Conservation (phyloP, 2,888 invertebrate genomes). For the Pocota personata region DNA sequence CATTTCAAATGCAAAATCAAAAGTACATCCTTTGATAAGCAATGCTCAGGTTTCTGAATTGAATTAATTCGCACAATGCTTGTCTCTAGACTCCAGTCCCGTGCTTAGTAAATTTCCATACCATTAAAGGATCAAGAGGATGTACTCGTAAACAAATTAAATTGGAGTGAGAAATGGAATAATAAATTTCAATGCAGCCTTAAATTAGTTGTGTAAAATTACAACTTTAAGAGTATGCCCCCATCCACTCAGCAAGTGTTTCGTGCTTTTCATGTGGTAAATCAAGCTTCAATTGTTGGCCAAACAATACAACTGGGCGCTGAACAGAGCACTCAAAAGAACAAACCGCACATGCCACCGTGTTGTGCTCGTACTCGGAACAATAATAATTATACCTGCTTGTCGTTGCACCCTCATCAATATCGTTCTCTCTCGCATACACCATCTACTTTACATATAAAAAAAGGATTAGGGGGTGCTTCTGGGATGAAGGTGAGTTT, state of each 20-base stretch:
- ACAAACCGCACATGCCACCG: conserved; percentile 53
- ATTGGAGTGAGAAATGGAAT: conserved; percentile 16
- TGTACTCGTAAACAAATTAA: not conserved
- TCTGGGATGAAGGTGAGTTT: conserved; percentile 24
- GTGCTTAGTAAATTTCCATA: conserved; percentile 39
- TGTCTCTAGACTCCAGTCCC: not conserved
- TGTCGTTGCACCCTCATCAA: conserved; percentile 71
- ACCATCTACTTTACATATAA: conserved; percentile 37
- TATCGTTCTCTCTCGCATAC: conserved; percentile 16
- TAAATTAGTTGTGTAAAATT: conserved; percentile 68
- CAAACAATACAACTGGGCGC: conserved; percentile 61
- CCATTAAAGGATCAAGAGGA: conserved; percentile 53
- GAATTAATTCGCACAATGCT: conserved; percentile 37
- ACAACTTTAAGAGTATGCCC: conserved; percentile 59
- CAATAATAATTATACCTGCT: conserved; percentile 72
- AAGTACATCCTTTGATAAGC: conserved; percentile 44
- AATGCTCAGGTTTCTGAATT: conserved; percentile 24
- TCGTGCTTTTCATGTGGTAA: conserved; percentile 53
- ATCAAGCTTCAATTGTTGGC: conserved; percentile 71
- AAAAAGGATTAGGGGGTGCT: conserved; percentile 1
- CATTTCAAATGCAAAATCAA: conserved; percentile 59
- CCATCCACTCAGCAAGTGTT: not conserved
- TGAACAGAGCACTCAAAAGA: conserved; percentile 34
- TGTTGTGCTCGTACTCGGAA: conserved; percentile 38
- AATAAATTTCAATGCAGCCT: conserved; percentile 46